These are phyloP conservation scores for Branchinecta lynchi DNA, from an alignment of 1,140 invertebrate species.

Conservation along the genomic window DNA sequence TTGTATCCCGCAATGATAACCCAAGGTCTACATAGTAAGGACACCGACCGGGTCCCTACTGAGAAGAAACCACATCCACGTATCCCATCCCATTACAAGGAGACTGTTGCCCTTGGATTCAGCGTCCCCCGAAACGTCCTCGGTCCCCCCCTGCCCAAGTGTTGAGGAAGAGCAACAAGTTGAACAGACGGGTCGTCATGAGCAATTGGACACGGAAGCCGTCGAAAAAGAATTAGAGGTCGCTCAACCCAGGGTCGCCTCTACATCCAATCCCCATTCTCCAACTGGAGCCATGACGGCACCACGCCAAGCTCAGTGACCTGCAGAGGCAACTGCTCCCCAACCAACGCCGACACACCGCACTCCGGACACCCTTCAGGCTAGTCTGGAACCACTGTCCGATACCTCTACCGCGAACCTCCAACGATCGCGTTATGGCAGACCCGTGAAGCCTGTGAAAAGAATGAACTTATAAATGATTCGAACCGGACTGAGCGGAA, in stretches of 20 bases:
- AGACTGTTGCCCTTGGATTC: background rate
- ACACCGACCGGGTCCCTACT: conserved; percentile 1
- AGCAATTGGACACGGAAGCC: background rate
- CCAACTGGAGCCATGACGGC: conserved; percentile 3
- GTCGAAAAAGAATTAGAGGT: too few species aligned
- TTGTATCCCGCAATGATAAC: background rate
- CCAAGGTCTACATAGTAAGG: background rate
- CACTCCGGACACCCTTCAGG: too few species aligned
- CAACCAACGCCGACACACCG: too few species aligned
- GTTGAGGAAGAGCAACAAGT: conserved; percentile 9
- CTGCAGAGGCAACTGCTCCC: too few species aligned
- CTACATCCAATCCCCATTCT: background rate
- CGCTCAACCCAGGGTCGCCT: background rate
- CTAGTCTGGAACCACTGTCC: too few species aligned
- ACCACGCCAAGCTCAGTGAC: too few species aligned
- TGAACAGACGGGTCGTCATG: background rate
- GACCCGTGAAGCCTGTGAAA: too few species aligned
- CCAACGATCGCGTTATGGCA: too few species aligned
- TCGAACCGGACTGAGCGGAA: too few species aligned
- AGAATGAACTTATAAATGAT: too few species aligned
- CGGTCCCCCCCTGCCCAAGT: background rate
- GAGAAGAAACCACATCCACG: conserved; percentile 8
- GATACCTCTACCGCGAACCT: too few species aligned
- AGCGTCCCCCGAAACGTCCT: background rate
- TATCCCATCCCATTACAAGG: background rate